A percentile compares a stretch with the other conserved stretches of the same genome.
phyloP scores from a whole-genome alignment of 2,113 vertebrate genomes.

The Rallus limicola region DNA sequence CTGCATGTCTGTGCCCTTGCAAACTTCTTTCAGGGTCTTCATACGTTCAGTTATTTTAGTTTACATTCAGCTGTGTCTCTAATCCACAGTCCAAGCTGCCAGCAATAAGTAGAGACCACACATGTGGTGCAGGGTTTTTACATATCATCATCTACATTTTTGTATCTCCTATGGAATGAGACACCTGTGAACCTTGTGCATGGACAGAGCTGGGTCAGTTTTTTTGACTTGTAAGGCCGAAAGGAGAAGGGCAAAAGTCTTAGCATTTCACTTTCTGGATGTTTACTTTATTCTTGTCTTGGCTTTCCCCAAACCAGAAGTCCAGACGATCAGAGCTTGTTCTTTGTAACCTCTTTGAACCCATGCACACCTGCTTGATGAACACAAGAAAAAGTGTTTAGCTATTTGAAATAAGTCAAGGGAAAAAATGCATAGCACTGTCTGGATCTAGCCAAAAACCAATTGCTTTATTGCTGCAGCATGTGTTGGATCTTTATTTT shows the following conservation, averaged over 20 bases:
- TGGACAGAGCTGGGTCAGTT: neutral
- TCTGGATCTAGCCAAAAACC: constrained; percentile 42
- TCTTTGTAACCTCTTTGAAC: neutral
- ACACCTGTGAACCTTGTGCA: neutral
- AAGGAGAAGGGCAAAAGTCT: neutral
- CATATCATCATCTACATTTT: neutral
- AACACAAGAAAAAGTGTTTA: neutral
- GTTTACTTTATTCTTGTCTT: neutral
- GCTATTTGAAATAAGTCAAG: constrained; percentile 44
- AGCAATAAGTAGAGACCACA: neutral
- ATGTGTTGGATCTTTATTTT: constrained; percentile 58
- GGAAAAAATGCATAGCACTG: constrained; percentile 18
- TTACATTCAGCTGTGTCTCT: neutral
- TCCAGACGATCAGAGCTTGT: neutral
- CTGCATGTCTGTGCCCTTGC: rapidly evolving
- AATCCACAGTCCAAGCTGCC: rapidly evolving
- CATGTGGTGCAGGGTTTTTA: neutral
- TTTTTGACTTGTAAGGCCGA: neutral
- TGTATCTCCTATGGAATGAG: neutral
- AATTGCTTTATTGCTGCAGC: constrained; percentile 55
- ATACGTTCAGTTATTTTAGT: neutral
- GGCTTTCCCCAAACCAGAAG: neutral
- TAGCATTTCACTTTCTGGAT: neutral
- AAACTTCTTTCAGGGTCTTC: neutral
- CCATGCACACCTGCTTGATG: neutral